A percentile compares a stretch with the other conserved stretches of the same genome.
Conservation (phyloP, 2,113 vertebrate species). For the Neodon shergylaensis region DNA sequence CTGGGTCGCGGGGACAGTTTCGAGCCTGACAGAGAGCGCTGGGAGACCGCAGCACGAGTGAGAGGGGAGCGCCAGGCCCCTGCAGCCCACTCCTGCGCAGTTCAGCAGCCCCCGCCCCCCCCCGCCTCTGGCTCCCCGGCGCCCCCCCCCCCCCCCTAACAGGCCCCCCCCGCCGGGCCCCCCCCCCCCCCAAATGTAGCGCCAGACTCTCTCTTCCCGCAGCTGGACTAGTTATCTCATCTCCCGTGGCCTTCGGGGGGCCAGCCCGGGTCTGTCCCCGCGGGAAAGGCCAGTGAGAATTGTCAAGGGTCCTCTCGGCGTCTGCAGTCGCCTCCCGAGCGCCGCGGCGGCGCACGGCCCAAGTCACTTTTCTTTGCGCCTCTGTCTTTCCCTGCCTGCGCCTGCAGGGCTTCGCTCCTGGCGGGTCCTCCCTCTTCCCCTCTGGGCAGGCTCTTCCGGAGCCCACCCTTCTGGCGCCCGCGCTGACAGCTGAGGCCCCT, state of each 20-base stretch:
- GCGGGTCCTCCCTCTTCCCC: not conserved
- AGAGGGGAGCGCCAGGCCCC: slow-evolving; percentile 32
- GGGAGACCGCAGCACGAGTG: slow-evolving; percentile 13
- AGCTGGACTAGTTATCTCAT: slow-evolving; percentile 71
- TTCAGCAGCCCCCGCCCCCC: slow-evolving; percentile 59
- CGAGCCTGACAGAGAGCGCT: slow-evolving; percentile 48
- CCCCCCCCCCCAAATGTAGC: not conserved
- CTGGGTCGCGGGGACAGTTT: not conserved
- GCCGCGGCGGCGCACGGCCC: slow-evolving; percentile 46
- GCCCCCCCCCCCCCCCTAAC: slow-evolving; percentile 60
- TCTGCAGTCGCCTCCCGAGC: not conserved
- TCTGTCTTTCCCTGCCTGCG: slow-evolving; percentile 14
- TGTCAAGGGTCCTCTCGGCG: slow-evolving; percentile 27
- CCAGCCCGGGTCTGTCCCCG: slow-evolving; percentile 53
- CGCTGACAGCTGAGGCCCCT: slow-evolving; percentile 6
- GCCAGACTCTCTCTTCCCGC: not conserved
- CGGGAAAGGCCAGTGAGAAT: not conserved
- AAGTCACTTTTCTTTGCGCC: slow-evolving; percentile 45
- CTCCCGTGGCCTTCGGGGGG: slow-evolving; percentile 12
- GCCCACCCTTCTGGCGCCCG: slow-evolving; percentile 7
- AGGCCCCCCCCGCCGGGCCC: slow-evolving; percentile 41
- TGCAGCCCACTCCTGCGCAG: slow-evolving; percentile 40
- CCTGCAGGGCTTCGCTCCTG: not conserved
- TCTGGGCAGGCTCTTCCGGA: slow-evolving; percentile 43
- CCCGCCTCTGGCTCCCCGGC: slow-evolving; percentile 25